phyloP scores from a whole-genome alignment of 2,797 vertebrate species.

The Tangara arthus region DNA sequence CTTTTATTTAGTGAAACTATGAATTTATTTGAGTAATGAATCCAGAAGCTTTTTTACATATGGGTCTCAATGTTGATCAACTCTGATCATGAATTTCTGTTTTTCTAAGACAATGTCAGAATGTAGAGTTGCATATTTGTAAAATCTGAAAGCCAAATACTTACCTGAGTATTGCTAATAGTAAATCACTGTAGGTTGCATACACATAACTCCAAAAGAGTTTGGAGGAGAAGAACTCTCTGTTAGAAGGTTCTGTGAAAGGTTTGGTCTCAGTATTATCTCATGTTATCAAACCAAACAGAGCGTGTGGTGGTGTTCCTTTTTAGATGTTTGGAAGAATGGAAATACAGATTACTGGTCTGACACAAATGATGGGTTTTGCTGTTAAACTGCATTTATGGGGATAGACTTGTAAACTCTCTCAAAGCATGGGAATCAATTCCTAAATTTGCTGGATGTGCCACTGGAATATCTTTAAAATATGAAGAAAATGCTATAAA shows the following conservation, averaged over 20 bases:
- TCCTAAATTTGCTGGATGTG: neutral
- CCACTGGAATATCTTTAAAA: neutral
- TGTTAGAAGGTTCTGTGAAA: neutral
- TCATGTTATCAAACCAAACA: neutral
- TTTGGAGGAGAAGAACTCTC: neutral
- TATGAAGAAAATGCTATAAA: neutral
- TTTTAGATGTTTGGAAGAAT: neutral
- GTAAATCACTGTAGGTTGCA: neutral
- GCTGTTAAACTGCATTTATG: neutral
- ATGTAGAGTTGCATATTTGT: neutral
- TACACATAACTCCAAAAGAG: neutral
- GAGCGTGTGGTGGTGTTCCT: neutral
- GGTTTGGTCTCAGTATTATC: neutral
- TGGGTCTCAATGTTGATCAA: neutral
- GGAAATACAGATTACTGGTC: neutral
- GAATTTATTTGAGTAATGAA: neutral
- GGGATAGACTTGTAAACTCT: neutral
- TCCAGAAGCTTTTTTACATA: neutral
- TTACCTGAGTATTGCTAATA: neutral
- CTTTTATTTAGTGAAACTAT: neutral
- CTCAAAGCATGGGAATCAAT: neutral
- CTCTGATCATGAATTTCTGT: neutral
- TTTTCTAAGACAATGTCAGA: neutral
- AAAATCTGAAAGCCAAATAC: neutral
- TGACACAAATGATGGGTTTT: neutral